Conservation (phyloP, 2,888 invertebrate species). For the Orchestes rusci region DNA sequence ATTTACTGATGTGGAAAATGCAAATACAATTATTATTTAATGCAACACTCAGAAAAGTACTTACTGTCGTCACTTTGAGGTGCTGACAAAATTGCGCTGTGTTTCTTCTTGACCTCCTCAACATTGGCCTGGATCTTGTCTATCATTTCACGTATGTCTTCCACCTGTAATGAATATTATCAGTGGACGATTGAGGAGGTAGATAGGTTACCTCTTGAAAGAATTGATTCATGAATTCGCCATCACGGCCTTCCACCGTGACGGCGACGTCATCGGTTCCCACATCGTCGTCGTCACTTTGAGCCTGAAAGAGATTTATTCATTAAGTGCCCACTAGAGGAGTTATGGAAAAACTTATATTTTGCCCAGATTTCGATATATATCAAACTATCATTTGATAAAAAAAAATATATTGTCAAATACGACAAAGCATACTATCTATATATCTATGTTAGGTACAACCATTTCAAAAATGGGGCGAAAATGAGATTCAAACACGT, state of each 20-base stretch:
- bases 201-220: conserved; percentile 79
- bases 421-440: no score
- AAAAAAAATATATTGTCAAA: no score
- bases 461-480: no score
- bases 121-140: conserved; percentile 99
- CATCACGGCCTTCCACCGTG: conserved; percentile 84
- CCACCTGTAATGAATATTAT: conserved; percentile 62
- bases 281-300: conserved; percentile 96
- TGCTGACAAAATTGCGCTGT: conserved; percentile 97
- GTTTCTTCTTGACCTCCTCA: conserved; percentile 99
- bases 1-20: no score
- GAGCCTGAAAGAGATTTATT: conserved; percentile 70
- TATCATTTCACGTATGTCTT: conserved; percentile 99
- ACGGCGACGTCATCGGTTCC: conserved; percentile 93
- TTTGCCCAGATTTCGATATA: no score
- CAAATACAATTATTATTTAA: no score
- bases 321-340: no score
- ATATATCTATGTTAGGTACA: no score
- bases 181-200: neutral
- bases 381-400: no score
- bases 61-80: conserved; percentile 98
- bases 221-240: conserved; percentile 96
- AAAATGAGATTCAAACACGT: no score
- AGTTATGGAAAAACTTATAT: no score
- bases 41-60: no score